Evolutionary conservation across 2,797 vertebrate genomes (phyloP), one percentile per base, ranked within the genome.

Genomic region (Heliangelus exortis): DNA sequence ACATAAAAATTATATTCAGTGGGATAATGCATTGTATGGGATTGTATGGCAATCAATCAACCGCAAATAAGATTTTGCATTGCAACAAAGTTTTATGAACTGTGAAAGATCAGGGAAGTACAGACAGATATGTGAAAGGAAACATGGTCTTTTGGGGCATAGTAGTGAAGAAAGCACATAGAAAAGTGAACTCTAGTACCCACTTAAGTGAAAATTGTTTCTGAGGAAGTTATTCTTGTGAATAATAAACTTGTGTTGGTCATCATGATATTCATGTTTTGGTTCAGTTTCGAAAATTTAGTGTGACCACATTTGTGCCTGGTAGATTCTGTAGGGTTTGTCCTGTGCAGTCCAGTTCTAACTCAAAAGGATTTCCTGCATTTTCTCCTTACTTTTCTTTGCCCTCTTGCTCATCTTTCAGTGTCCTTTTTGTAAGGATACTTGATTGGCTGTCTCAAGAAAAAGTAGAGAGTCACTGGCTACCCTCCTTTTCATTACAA

Each of bases 401-500:
- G 39, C 29, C 4, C 6, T 47, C 33, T 83, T 72, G 5, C 63
- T 86, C 23, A 7, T 87, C 34, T 90, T 75, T 62, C 59, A 57
- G 43, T 68, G 74, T 92, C 12, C 0, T 0, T 85, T 92, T 33
- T 43, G 16, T 48, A 61, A 61, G 39, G 8, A 48, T 53, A 25
- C 14, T 66, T 88, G 51, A 58, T 91, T 81, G 94, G 80, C 45
- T 89, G 12, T 81, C 29, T 81, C 28, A 92, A 18, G 48, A 59
- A 88, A 72, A 88, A 43, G 45, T 15, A 66, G 59, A 26, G 51
- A 55, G 59, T 76, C 29, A 34, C 80, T 82, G 71, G 59, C 39
- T 73, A 81, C 71, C 48, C 48, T 93, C 25, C 63, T 91, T 88
- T 90, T 82, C 83, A 47, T 78, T 73, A 73, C 55, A 73, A 90